Evolutionary conservation across 2,797 vertebrate genomes (phyloP), one percentile per base, ranked within the genome.

Genomic region (Coregonus suidteri): DNA sequence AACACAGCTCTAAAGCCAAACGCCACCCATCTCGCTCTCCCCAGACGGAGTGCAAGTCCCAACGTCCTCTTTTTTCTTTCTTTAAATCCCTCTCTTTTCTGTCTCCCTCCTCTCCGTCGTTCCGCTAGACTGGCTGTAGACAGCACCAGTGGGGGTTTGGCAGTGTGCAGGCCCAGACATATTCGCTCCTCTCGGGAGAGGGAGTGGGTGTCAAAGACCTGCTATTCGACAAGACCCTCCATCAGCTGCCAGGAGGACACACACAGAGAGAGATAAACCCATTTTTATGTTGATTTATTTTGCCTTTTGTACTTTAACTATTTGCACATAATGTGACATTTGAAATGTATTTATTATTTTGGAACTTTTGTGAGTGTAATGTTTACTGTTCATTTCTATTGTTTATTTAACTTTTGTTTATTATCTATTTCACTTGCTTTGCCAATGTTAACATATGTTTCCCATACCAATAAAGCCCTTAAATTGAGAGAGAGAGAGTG

Each of bases 151-250:
- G 87, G 89, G 87, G 76, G 90, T 84, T 91, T 91, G 90, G 88
- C 84, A 90, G 86, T 83, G 86, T 87, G 90, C 87, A 86, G 91
- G 85, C 88, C 87, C 79, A 88, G 90, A 90, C 91, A 86, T 90
- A 92, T 85, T 90, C 78, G 81, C 87, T 84, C 88, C 88, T 84
- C 89, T 88, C 74, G 83, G 88, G 87, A 88, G 89, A 85, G 71
- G 86, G 87, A 81, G 81, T 82, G 77, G 84, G 91, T 91, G 92
- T 93, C 89, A 93, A 88, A 91, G 91, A 92, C 89, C 87, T 92
- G 89, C 89, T 89, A 87, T 91, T 90, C 87, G 88, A 86, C 84
- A 88, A 88, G 88, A 88, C 86, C 89, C 89, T 88, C 86, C 88
- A 83, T 83, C 78, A 81, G 76, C 77, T 76, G 79, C 56, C 75